Conservation (phyloP, 2,113 vertebrate species). For the Otocyon megalotis region DNA sequence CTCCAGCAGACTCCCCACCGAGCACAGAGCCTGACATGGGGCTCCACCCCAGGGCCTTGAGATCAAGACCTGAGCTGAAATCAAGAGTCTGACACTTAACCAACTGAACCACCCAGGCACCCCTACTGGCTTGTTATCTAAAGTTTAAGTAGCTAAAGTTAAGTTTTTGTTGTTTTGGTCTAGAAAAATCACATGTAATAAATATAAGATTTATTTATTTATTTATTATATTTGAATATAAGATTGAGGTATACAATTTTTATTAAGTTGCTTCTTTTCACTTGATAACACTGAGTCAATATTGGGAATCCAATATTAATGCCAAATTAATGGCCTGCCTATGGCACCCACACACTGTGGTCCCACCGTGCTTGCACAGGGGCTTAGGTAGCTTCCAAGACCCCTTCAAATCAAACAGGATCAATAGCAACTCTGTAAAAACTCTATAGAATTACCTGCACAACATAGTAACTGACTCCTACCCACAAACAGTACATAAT, state of each 20-base stretch:
- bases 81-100: background rate
- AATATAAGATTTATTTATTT: too few species aligned
- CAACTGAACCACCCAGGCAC: background rate
- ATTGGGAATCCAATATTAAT: background rate
- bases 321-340: background rate
- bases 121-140: background rate
- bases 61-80: background rate
- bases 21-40: background rate
- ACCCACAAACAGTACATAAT: background rate
- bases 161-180: background rate
- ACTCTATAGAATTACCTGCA: too few species aligned
- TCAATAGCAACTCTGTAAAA: background rate
- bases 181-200: background rate
- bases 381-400: background rate
- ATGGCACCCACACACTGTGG: accelerated
- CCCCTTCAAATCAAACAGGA: background rate
- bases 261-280: background rate
- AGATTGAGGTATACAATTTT: background rate
- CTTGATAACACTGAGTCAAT: background rate
- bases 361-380: background rate
- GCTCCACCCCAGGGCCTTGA: background rate
- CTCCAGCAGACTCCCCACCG: background rate
- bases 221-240: background rate
- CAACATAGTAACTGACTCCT: too few species aligned
- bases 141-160: background rate